These are phyloP conservation scores for Clarias laeviceps DNA, from an alignment of 2,797 vertebrate species.

Conservation along the genomic window DNA sequence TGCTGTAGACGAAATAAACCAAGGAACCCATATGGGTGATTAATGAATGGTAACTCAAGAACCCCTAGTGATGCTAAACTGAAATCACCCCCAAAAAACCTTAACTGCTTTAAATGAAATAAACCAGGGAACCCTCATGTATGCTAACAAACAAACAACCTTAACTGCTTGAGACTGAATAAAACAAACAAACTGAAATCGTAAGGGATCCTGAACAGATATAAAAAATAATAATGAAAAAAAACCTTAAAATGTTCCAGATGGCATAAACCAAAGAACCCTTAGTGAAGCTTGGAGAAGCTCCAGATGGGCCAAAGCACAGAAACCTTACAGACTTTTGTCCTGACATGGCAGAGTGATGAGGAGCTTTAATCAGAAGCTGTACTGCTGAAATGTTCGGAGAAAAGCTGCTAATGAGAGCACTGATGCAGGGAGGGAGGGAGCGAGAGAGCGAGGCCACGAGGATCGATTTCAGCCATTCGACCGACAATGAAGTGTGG, in stretches of 20 bases:
- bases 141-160: neutral
- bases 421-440: constrained; percentile 4
- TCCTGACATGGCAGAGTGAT: neutral
- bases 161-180: neutral
- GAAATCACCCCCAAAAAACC: neutral
- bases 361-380: constrained; percentile 46
- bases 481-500: neutral
- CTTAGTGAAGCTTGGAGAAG: neutral
- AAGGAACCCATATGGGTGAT: no score
- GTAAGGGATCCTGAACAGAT: no score
- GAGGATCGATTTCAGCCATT: constrained; percentile 36
- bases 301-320: neutral
- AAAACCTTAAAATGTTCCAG: neutral
- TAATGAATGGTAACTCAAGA: no score
- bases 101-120: neutral
- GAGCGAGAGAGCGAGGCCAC: neutral
- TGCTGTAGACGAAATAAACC: neutral
- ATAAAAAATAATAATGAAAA: no score
- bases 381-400: constrained; percentile 20
- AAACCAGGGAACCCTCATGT: neutral
- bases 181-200: no score
- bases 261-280: neutral
- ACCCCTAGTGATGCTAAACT: neutral
- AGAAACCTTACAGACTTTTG: neutral
- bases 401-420: constrained; percentile 43